Evolutionary conservation across 2,888 invertebrate genomes (phyloP).

Genomic region (Morinoia aosen): DNA sequence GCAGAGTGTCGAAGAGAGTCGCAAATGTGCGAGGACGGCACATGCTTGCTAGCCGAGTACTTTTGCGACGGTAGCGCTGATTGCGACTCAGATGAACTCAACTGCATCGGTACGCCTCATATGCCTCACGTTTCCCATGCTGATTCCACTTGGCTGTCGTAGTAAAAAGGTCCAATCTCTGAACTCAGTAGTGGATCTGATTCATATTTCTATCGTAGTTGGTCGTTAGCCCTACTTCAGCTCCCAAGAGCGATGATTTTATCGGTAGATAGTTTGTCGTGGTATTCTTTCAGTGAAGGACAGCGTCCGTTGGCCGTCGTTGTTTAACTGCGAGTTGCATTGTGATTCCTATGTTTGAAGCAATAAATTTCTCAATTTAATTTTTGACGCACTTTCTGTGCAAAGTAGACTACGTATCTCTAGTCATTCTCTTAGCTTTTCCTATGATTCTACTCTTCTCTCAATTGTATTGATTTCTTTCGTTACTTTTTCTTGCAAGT

Average conservation of each 20-base stretch:
- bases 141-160: neutral
- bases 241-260: neutral
- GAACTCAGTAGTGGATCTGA: neutral
- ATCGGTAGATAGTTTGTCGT: neutral
- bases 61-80: constrained; percentile 47
- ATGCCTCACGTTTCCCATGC: neutral
- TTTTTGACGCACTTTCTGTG: neutral
- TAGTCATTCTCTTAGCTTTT: neutral
- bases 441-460: neutral
- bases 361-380: neutral
- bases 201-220: neutral
- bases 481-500: neutral
- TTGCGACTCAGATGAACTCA: constrained; percentile 27
- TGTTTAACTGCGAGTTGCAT: neutral
- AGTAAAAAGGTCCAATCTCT: neutral
- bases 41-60: constrained; percentile 31
- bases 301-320: neutral
- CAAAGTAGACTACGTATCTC: neutral
- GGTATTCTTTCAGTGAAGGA: neutral
- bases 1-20: constrained; percentile 42
- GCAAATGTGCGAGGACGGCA: constrained; percentile 28
- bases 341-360: neutral
- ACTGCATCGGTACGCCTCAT: constrained; percentile 26
- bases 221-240: neutral
- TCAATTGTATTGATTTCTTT: neutral